Percentiles rank a stretch among this genome's conserved stretches.
phyloP scores from a whole-genome alignment of 2,888 invertebrate species.

The Antheraea yamamai region DNA sequence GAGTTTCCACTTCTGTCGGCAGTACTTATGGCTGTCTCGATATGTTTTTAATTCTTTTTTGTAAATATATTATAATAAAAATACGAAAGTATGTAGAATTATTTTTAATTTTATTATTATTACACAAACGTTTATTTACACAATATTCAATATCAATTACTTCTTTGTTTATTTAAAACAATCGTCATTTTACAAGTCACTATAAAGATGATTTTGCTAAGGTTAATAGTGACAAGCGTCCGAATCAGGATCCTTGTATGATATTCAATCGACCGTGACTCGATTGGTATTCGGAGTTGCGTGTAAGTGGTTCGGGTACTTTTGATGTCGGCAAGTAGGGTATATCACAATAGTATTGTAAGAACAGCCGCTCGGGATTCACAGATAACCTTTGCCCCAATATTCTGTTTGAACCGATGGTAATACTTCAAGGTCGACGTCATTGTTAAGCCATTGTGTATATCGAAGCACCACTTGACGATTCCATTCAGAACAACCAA shows the following conservation, averaged over 20 bases:
- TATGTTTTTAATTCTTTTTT: too few relatives aligned
- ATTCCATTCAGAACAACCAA: conserved; percentile 54
- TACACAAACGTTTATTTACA: neutral
- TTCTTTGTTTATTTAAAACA: neutral
- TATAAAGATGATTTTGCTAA: conserved; percentile 24
- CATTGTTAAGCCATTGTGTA: conserved; percentile 61
- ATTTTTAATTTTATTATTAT: neutral
- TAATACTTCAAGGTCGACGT: conserved; percentile 65
- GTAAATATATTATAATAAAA: too few relatives aligned
- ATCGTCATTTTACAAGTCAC: neutral
- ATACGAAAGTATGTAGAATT: neutral
- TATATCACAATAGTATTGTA: conserved; percentile 49
- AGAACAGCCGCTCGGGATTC: conserved; percentile 38
- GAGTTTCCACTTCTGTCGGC: too few relatives aligned
- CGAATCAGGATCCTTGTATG: conserved; percentile 55
- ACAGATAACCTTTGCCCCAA: conserved; percentile 71
- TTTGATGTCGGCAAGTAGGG: conserved; percentile 54
- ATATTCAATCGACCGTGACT: conserved; percentile 68
- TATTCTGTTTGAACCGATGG: conserved; percentile 70
- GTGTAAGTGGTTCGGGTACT: conserved; percentile 59
- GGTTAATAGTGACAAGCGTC: conserved; percentile 33
- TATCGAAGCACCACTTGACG: conserved; percentile 43
- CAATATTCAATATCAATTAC: neutral
- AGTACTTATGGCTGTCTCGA: too few relatives aligned
- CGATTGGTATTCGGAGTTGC: conserved; percentile 57